Conservation (phyloP, 2,113 vertebrate species). For the Scartelaos histophorus region DNA sequence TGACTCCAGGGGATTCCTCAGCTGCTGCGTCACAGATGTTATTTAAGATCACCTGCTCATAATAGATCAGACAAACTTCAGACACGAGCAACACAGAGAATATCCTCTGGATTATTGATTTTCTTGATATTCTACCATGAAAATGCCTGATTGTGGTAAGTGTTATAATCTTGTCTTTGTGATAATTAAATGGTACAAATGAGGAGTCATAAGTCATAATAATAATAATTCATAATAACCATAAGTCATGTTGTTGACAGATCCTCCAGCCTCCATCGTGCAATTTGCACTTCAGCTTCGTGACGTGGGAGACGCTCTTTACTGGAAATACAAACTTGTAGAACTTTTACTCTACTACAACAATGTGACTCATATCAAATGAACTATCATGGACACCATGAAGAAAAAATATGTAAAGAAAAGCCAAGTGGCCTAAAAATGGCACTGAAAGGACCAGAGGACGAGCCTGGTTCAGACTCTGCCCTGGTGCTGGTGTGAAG, state of each 20-base stretch:
- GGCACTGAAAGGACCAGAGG: background rate
- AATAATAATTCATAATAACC: no score
- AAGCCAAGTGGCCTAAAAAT: background rate
- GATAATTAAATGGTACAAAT: background rate
- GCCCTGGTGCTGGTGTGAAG: background rate
- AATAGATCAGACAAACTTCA: constrained; percentile 46
- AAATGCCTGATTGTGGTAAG: constrained; percentile 56
- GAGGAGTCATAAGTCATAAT: no score
- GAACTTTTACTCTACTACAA: constrained; percentile 62
- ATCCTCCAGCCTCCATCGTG: background rate
- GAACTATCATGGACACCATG: background rate
- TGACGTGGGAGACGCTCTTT: constrained; percentile 57
- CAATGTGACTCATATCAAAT: constrained; percentile 36
- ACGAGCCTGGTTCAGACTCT: constrained; percentile 5
- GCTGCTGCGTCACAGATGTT: constrained; percentile 15
- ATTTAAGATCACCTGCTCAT: constrained; percentile 37
- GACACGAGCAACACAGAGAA: background rate
- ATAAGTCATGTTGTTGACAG: constrained; percentile 15
- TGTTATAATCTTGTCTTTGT: background rate
- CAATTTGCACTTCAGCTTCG: constrained; percentile 57
- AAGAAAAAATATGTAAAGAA: background rate
- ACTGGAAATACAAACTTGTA: constrained; percentile 68
- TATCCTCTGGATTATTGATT: background rate
- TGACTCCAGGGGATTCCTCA: constrained; percentile 32
- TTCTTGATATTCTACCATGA: background rate